phyloP scores from a whole-genome alignment of 2,797 vertebrate genomes.

The Diplodus puntazzo region DNA sequence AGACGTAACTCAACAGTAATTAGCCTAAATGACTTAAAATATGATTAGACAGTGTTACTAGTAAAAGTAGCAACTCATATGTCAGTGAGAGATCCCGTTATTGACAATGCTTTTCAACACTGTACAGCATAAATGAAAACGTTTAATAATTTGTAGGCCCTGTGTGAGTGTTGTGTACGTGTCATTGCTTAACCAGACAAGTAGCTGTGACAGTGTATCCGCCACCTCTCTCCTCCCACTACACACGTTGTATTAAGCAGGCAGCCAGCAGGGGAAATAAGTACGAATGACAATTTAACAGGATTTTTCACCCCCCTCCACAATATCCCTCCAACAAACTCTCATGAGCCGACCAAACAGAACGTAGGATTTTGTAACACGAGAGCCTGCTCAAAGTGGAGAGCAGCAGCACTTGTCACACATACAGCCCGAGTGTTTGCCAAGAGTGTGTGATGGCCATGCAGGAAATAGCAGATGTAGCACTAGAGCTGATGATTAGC shows the following conservation, averaged over 20 bases:
- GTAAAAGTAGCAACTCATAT: constrained; percentile 14
- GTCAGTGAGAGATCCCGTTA: constrained; percentile 1
- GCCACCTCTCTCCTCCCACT: constrained; percentile 2
- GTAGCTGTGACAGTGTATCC: constrained; percentile 13
- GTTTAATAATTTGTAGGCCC: neutral
- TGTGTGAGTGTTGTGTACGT: neutral
- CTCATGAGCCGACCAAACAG: constrained; percentile 47
- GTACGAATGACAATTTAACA: constrained; percentile 60
- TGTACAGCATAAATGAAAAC: neutral
- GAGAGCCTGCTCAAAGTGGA: constrained; percentile 31
- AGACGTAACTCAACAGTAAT: too few species aligned
- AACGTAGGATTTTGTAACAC: constrained; percentile 43
- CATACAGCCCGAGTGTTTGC: constrained; percentile 10
- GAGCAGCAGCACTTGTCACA: neutral
- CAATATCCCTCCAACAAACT: constrained; percentile 35
- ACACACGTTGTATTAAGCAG: constrained; percentile 20
- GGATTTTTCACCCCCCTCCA: constrained; percentile 30
- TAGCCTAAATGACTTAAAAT: neutral
- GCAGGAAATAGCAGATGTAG: neutral
- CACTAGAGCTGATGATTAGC: neutral
- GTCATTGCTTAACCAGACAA: neutral
- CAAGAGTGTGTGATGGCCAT: neutral
- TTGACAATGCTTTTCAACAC: neutral
- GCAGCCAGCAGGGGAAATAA: constrained; percentile 58
- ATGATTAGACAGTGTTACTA: constrained; percentile 11